Conservation (phyloP, 2,797 vertebrate genomes). For the Crenuchus spilurus region DNA sequence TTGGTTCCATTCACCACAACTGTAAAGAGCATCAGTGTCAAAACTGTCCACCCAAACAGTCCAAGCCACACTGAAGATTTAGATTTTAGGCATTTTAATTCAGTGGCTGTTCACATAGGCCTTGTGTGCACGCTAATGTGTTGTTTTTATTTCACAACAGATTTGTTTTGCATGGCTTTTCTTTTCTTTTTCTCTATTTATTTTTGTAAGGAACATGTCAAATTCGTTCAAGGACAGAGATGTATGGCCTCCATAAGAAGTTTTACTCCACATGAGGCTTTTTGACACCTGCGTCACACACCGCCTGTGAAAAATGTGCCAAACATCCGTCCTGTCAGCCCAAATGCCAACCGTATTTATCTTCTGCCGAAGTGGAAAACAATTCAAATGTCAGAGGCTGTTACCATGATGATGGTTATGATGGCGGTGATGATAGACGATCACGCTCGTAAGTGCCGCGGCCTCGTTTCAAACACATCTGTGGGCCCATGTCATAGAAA, state of each 20-base stretch:
- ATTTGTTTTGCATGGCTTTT: conserved; percentile 19
- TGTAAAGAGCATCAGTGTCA: no score
- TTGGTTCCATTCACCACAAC: no score
- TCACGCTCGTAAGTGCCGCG: background rate
- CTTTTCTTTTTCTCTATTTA: conserved; percentile 3
- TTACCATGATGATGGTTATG: conserved; percentile 47
- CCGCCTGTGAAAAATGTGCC: conserved; percentile 62
- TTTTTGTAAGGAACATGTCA: conserved; percentile 15
- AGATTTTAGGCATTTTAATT: no score
- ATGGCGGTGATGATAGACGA: conserved; percentile 51
- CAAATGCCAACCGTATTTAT: conserved; percentile 77
- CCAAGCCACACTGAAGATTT: no score
- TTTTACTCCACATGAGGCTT: conserved; percentile 35
- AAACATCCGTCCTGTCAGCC: conserved; percentile 66
- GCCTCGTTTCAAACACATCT: background rate
- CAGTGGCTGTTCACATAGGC: no score
- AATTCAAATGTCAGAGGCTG: conserved; percentile 69
- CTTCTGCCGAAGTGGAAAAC: conserved; percentile 72
- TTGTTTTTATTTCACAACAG: conserved; percentile 35
- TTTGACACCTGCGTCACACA: conserved; percentile 54
- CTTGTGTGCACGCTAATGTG: no score
- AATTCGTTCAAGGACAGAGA: conserved; percentile 34
- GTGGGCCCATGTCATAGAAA: no score
- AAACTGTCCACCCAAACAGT: no score
- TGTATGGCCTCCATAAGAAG: conserved; percentile 39